Percentiles rank a stretch among this genome's conserved stretches.
These are phyloP conservation scores for Radopholus similis DNA, from an alignment of 1,140 invertebrate species.

Conservation along the genomic window DNA sequence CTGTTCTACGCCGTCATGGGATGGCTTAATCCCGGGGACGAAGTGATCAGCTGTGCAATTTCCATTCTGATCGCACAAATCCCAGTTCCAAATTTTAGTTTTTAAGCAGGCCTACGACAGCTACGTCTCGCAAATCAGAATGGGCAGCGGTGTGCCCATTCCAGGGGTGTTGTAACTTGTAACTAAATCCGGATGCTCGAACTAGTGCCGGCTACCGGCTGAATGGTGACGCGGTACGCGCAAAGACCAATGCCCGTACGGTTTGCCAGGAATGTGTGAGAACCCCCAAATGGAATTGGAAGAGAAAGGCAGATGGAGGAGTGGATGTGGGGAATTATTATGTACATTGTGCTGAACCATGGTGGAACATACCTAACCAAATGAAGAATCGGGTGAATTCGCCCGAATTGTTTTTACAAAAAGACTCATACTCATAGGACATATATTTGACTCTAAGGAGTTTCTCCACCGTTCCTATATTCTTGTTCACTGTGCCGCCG, in stretches of 20 bases:
- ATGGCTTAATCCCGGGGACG: slow-evolving; percentile 69
- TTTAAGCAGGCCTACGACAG: slow-evolving; percentile 98
- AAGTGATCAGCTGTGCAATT: slow-evolving; percentile 65
- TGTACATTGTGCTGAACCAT: too few relatives aligned
- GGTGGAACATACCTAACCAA: too few relatives aligned
- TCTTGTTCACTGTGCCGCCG: too few relatives aligned
- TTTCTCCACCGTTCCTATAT: too few relatives aligned
- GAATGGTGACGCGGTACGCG: slow-evolving; percentile 75
- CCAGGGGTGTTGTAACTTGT: slow-evolving; percentile 83
- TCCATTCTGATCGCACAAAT: not conserved
- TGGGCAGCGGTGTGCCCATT: slow-evolving; percentile 78
- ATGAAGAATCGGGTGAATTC: too few relatives aligned
- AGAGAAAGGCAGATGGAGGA: too few relatives aligned
- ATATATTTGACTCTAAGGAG: too few relatives aligned
- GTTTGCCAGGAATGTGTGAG: slow-evolving; percentile 95
- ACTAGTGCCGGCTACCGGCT: slow-evolving; percentile 81
- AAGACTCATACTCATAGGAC: too few relatives aligned
- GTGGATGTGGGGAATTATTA: too few relatives aligned
- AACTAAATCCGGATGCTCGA: slow-evolving; percentile 38
- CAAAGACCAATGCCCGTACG: slow-evolving; percentile 81
- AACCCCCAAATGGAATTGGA: too few relatives aligned
- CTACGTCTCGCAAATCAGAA: slow-evolving; percentile 84
- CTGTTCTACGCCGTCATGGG: slow-evolving; percentile 78
- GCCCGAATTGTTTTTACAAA: too few relatives aligned
- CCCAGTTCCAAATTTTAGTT: slow-evolving; percentile 71